Evolutionary conservation across 2,113 vertebrate genomes (phyloP), one percentile per base, ranked within the genome.

Genomic region (Xerus inauris): DNA sequence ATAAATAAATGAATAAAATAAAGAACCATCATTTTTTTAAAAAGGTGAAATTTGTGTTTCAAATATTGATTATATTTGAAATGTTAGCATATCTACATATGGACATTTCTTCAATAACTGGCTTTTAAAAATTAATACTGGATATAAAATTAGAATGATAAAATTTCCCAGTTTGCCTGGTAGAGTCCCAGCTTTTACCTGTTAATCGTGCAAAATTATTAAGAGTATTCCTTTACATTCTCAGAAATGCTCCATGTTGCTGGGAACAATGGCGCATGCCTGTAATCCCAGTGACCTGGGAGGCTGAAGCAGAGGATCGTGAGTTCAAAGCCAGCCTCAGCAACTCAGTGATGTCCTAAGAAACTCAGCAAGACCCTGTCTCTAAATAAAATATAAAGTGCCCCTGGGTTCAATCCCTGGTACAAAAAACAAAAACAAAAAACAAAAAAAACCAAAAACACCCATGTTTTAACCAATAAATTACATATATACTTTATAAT

Each of bases 41-140:
- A 90, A 83, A 92, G 65, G 67, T 57, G 11, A 91, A 91, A 97
- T 51, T 38, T 79, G 72, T 35, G 28, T 69, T 54, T 79, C 45
- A 89, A 51, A 80, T n/a, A 94, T 0, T 86, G 54, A 95, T 75
- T 69, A 86, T 0, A 89, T 62, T 30, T 88, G 47, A 88, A 90
- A 79, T 59, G 12, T 72, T 35, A 82, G 51, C 32, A 40, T 40
- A 92, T 47, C 91, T 87, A 94, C 67, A 93, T 72, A 38, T 1
- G 4, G 32, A 42, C 19, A 83, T 32, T 72, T 89, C 57, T 72
- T 65, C n/a, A 35, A 57, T 2, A 90, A 40, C 12, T 54, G 65
- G 87, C 49, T 88, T 95, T 40, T 84, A 32, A 28, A 40, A 64
- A 91, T 45, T 40, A 20, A 51, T 32, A 42, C 1, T 47, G 22